These are phyloP conservation scores for Apodemus agrarius DNA, from an alignment of 2,797 vertebrate species.

Conservation along the genomic window DNA sequence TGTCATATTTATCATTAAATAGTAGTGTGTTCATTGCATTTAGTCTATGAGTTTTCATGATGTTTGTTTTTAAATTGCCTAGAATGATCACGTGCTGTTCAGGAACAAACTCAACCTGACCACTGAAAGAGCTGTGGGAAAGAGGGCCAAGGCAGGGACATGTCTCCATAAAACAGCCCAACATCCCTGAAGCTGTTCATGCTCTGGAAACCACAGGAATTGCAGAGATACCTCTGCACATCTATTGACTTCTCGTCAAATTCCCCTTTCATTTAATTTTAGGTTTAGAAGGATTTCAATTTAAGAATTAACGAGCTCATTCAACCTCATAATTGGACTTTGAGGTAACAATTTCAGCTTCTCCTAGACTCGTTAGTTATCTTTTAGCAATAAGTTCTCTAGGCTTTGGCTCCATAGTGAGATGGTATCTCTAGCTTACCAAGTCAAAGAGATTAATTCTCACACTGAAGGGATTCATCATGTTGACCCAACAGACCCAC, in stretches of 20 bases:
- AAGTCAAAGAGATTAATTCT: conserved; percentile 13
- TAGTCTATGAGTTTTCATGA: conserved; percentile 9
- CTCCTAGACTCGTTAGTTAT: background rate
- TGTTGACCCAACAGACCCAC: background rate
- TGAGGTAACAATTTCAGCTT: conserved; percentile 34
- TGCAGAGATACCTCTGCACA: background rate
- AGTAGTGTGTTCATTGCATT: background rate
- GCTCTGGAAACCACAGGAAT: background rate
- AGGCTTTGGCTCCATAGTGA: background rate
- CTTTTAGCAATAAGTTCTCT: conserved; percentile 44
- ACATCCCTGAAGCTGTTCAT: background rate
- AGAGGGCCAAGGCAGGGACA: background rate
- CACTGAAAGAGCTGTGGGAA: conserved; percentile 14
- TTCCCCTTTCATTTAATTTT: conserved; percentile 51
- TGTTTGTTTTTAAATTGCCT: conserved; percentile 41
- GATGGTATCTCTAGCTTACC: background rate
- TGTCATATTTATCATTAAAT: background rate
- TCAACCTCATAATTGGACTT: conserved; percentile 10
- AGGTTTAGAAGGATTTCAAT: conserved; percentile 3
- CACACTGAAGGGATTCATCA: background rate
- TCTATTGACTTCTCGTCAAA: conserved; percentile 46
- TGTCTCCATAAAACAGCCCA: background rate
- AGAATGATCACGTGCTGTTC: background rate
- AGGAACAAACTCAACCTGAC: background rate
- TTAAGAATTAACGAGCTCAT: background rate